phyloP scores from a whole-genome alignment of 2,113 vertebrate genomes.

The Thalassoma bifasciatum region DNA sequence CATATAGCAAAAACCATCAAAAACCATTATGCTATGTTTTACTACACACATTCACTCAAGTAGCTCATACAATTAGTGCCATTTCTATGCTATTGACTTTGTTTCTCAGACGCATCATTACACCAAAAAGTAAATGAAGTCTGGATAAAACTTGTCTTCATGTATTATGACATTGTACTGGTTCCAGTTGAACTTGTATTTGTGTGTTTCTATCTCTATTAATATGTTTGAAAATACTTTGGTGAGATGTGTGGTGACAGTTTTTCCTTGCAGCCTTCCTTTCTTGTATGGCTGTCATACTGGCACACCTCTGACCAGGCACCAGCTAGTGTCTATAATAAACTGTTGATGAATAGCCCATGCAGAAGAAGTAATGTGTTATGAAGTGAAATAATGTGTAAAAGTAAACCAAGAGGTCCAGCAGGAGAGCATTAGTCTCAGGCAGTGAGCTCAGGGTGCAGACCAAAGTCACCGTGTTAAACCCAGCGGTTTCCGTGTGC shows the following conservation, averaged over 20 bases:
- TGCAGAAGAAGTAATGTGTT: conserved; percentile 12
- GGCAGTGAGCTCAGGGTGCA: conserved; percentile 46
- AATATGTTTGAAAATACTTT: neutral
- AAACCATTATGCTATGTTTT: conserved; percentile 22
- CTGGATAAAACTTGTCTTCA: too few species aligned
- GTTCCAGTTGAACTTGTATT: conserved; percentile 19
- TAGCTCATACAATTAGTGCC: neutral
- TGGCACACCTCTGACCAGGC: neutral
- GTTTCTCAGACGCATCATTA: too few species aligned
- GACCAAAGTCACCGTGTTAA: conserved; percentile 53
- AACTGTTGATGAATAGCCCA: neutral
- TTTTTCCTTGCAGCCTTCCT: neutral
- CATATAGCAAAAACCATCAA: conserved; percentile 44
- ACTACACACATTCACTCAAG: conserved; percentile 20
- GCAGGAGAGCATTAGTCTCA: conserved; percentile 58
- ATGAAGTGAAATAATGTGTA: conserved; percentile 24
- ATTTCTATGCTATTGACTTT: conserved; percentile 21
- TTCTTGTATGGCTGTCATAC: neutral
- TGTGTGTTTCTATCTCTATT: conserved; percentile 7
- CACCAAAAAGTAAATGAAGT: too few species aligned
- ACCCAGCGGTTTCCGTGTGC: conserved; percentile 57
- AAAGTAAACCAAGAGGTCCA: conserved; percentile 51
- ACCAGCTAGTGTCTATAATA: neutral
- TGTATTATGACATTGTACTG: too few species aligned
- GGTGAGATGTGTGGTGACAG: too few species aligned